Percentiles rank a stretch among this genome's conserved stretches.
Evolutionary conservation across 1,140 invertebrate genomes (phyloP).

Genomic region (Globodera ellingtonae): DNA sequence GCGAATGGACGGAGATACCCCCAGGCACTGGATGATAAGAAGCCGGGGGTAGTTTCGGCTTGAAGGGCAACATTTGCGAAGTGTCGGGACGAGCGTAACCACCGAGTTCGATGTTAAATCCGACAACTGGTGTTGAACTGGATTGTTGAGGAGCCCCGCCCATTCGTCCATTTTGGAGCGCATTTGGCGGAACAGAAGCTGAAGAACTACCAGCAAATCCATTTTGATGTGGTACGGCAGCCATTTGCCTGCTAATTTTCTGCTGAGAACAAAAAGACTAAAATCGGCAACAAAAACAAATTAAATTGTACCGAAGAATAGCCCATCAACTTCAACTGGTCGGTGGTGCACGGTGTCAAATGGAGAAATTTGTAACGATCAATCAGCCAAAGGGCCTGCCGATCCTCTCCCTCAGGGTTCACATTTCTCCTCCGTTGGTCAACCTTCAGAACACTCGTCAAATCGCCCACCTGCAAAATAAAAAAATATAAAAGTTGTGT

Average conservation of each 20-base stretch:
- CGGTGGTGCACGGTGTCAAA: conserved; percentile 57
- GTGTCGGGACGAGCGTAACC: conserved; percentile 62
- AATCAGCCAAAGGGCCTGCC: conserved; percentile 56
- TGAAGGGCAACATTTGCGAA: conserved; percentile 63
- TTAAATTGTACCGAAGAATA: conserved; percentile 36
- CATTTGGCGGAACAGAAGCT: conserved; percentile 3
- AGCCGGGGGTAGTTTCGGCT: conserved; percentile 51
- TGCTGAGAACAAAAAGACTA: not conserved
- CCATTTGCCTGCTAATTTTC: conserved; percentile 7
- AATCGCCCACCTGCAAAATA: conserved; percentile 80
- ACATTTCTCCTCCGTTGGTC: conserved; percentile 88
- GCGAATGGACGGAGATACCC: conserved; percentile 35
- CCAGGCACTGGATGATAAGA: conserved; percentile 60
- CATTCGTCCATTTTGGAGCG: conserved; percentile 37
- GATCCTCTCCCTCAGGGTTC: conserved; percentile 73
- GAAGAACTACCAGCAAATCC: conserved; percentile 25
- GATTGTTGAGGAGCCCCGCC: not conserved
- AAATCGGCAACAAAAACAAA: not conserved
- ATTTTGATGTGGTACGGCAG: conserved; percentile 1
- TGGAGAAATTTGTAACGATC: conserved; percentile 64
- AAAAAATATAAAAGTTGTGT: conserved; percentile 82
- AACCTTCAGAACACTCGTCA: conserved; percentile 96
- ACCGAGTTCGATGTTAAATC: conserved; percentile 40
- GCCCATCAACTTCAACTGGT: conserved; percentile 62
- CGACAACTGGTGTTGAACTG: not conserved